Evolutionary conservation across 2,113 vertebrate genomes (phyloP), one percentile per base, ranked within the genome.

Genomic region (Elgaria multicarinata): DNA sequence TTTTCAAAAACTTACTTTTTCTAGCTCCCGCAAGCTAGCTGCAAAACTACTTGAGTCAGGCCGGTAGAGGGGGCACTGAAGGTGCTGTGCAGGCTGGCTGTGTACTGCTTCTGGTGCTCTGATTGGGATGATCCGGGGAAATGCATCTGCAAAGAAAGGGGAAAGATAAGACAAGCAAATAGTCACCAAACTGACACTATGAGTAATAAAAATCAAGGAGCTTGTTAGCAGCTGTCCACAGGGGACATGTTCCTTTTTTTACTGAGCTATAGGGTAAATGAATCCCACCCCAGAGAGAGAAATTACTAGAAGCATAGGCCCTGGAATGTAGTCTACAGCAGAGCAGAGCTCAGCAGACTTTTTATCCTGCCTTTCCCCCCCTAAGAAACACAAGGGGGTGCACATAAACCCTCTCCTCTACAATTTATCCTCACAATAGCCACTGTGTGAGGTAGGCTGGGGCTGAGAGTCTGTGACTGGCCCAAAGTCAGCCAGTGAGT

Each of bases 31-130:
- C 80, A 99, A 96, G 88, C 98, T 99, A 92, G 99, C 98, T 0
- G 99, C 98, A 72, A 99, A 99, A 97, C 98, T 99, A 96, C 98
- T 98, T 5, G 98, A 97, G 93, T 99, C 98, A 0, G 98, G 98
- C 28, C 98, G 93, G 79, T 97, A 97, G 67, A 99, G 97, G 1
- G 98, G 98, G 46, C 98, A 99, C 86, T 98, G 97, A 81, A 97
- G 96, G 76, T 97, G 97, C 2, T 97, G 97, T 33, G 97, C 55
- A 13, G 96, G 93, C 26, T 98, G 97, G 66, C 95, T 96, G 8
- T 96, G 95, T 64, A 92, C 44, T 13, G 92, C 93, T 86, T 97
- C 97, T 0, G 75, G 55, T 0, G 96, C 96, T 20, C 97, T 93
- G 91, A 97, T 97, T 7, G 98, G 98, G 86, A 98, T 97, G 0